Conservation (phyloP, 2,888 invertebrate genomes). For the Listrodromus nycthemerus region DNA sequence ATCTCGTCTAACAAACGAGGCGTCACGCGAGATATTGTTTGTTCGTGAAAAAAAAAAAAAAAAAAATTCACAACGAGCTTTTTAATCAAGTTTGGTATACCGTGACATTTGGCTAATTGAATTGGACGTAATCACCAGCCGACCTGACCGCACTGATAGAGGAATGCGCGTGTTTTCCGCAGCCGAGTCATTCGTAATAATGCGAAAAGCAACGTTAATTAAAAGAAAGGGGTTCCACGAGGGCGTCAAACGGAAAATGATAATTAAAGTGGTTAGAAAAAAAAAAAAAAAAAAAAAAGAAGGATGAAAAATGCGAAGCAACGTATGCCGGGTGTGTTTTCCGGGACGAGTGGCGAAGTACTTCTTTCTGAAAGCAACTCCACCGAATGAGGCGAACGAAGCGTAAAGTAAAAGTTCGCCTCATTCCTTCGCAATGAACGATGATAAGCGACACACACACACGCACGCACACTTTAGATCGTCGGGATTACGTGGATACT, state of each 20-base stretch:
- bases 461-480: conserved; percentile 29
- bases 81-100: conserved; percentile 17
- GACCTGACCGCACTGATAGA: background rate
- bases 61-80: background rate
- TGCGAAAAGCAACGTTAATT: conserved; percentile 16
- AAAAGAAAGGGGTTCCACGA: conserved; percentile 33
- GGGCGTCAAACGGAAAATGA: conserved; percentile 15
- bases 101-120: conserved; percentile 40
- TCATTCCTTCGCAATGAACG: conserved; percentile 59
- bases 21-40: background rate
- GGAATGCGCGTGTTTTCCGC: background rate
- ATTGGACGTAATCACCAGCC: conserved; percentile 21
- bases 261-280: conserved; percentile 18
- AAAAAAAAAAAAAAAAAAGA: conserved; percentile 14
- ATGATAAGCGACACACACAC: conserved; percentile 60
- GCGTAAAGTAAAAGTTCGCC: conserved; percentile 58
- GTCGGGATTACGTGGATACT: conserved; percentile 32
- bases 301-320: conserved; percentile 39
- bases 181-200: conserved; percentile 26
- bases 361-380: conserved; percentile 22
- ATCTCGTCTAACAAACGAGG: background rate
- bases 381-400: conserved; percentile 29
- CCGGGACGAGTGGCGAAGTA: conserved; percentile 57
- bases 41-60: background rate
- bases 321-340: conserved; percentile 58